Base-by-base conservation (phyloP, 1,140 invertebrate species). In the Aradophagus sp. region DNA sequence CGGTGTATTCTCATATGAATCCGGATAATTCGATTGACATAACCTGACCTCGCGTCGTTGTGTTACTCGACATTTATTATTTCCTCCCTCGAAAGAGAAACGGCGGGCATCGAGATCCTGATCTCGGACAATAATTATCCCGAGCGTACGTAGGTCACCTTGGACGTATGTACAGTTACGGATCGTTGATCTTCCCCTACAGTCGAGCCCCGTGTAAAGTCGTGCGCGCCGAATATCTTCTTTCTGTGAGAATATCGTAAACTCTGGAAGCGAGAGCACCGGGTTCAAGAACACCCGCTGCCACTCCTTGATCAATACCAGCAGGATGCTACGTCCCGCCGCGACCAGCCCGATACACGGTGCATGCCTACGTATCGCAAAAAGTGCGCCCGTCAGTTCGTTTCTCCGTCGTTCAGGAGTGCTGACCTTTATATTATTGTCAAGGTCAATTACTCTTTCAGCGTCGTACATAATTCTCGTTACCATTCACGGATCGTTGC, bases 271-370 rank as follows among this genome's bases (percentile, higher is more conserved):
- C 75, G 77, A 79, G 76, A 79, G 76, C 75, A 79, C 47, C 71
- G 76, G 74, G 77, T 80, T 80, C 77, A 80, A 80, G 79, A 79
- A 80, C 77, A 80, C 76, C 76, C 77, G 73, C 76, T 79, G 76
- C 79, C 79, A 79, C 79, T 80, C 79, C 79, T 79, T 79, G 77
- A 80, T 80, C 79, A 80, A 80, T 80, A 80, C 78, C 76, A 78
- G 69, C 71, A 73, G 63, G 70, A 68, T 67, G 53, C 63, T 23
- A 50, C 63, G 58, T 59, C 70, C 70, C 52, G 59, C 14, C 62
- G 63, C 53, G 70, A 67, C 42, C 56, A 26, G 59, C 53, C 50
- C 39, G 61, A 59, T 61, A 66, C 53, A 55, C 31, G 42, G 59
- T 73, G 70, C 70, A 73, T 68, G 52, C 39, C 63, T 67, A 73